A percentile compares a stretch with the other conserved stretches of the same genome.
Conservation (phyloP, 2,797 vertebrate species). For the Amblyopsis hoosieri region DNA sequence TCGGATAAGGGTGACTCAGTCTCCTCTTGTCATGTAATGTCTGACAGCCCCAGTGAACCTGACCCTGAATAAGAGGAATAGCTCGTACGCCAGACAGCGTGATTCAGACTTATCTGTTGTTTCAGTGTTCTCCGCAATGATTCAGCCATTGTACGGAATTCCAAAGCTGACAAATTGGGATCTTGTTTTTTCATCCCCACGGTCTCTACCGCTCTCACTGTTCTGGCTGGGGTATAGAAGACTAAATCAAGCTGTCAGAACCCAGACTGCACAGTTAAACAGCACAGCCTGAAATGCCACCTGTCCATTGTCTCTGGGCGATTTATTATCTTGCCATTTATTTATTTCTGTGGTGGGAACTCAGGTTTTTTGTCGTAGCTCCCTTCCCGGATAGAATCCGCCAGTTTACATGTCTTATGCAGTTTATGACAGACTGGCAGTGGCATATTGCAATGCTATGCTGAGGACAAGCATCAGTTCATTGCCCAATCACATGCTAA, state of each 20-base stretch:
- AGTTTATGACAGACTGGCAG: not conserved
- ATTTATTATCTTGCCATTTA: conserved; percentile 65
- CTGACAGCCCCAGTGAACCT: conserved; percentile 17
- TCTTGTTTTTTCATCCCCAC: conserved; percentile 31
- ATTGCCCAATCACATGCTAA: conserved; percentile 56
- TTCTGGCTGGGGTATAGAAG: conserved; percentile 61
- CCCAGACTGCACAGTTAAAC: conserved; percentile 72
- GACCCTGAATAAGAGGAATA: conserved; percentile 19
- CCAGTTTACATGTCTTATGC: conserved; percentile 21
- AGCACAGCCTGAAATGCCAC: conserved; percentile 74
- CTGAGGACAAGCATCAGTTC: conserved; percentile 21
- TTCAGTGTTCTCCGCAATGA: conserved; percentile 44
- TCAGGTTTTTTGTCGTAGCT: conserved; percentile 55
- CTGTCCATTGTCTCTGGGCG: conserved; percentile 66
- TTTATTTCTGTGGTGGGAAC: conserved; percentile 63
- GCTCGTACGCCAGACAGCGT: conserved; percentile 13
- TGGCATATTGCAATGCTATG: no score
- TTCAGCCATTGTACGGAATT: conserved; percentile 48
- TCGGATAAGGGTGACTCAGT: conserved; percentile 29
- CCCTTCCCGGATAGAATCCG: conserved; percentile 19
- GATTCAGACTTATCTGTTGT: conserved; percentile 7
- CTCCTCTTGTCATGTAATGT: conserved; percentile 20
- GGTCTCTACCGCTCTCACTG: conserved; percentile 27
- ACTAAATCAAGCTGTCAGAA: conserved; percentile 78
- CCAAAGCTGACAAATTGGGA: conserved; percentile 59